Conservation (phyloP, 2,113 vertebrate species). For the Corythornis cristatus region DNA sequence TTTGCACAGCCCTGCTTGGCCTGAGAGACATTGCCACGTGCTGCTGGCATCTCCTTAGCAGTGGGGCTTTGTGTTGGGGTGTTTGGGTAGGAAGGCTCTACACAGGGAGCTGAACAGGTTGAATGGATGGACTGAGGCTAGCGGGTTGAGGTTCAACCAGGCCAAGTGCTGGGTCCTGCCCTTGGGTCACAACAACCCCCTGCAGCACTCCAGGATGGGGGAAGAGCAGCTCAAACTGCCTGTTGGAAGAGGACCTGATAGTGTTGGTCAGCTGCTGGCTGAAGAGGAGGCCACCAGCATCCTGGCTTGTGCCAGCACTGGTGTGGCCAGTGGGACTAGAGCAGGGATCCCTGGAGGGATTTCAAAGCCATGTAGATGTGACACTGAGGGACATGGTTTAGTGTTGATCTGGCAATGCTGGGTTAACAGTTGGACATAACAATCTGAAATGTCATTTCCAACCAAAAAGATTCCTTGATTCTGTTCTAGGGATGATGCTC, state of each 20-base stretch:
- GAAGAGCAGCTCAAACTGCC: too few relatives aligned
- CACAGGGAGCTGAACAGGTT: neutral
- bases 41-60: neutral
- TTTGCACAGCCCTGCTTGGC: neutral
- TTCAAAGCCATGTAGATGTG: neutral
- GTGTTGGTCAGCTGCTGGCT: too few relatives aligned
- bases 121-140: too few relatives aligned
- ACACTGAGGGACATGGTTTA: neutral
- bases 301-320: too few relatives aligned
- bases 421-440: neutral
- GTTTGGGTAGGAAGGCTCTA: neutral
- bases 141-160: neutral
- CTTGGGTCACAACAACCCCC: too few relatives aligned
- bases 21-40: neutral
- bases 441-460: neutral
- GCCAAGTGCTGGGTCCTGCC: too few relatives aligned
- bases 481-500: rapidly evolving
- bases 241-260: too few relatives aligned
- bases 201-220: too few relatives aligned
- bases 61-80: rapidly evolving
- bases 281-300: too few relatives aligned
- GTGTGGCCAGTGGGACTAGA: too few relatives aligned
- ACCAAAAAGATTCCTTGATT: neutral
- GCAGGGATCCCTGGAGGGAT: neutral
- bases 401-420: neutral